Percentiles rank a stretch among this genome's conserved stretches.
Conservation (phyloP, 1,140 invertebrate species). For the Goniozus legneri region DNA sequence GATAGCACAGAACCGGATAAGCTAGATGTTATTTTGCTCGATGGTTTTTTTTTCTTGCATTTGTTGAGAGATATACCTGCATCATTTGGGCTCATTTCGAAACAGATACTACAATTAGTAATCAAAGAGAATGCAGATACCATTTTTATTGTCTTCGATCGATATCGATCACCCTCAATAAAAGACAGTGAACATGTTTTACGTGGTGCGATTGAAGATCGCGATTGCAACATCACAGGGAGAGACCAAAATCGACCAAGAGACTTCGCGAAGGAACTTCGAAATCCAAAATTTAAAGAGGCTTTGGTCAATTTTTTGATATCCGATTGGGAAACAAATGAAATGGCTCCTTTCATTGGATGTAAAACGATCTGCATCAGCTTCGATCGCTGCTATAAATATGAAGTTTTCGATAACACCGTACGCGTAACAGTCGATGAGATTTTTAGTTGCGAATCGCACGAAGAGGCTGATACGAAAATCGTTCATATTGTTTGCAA, state of each 20-base stretch:
- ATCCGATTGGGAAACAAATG: neutral
- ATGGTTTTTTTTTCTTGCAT: too few species aligned
- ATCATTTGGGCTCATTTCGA: neutral
- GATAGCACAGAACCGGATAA: too few species aligned
- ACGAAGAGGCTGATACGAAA: conserved; percentile 21
- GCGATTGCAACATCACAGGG: neutral
- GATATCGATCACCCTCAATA: neutral
- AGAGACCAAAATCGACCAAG: neutral
- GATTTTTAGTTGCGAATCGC: conserved; percentile 10
- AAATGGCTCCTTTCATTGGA: conserved; percentile 1
- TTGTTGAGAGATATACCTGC: neutral
- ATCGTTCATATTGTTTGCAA: conserved; percentile 16
- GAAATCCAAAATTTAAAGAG: conserved; percentile 2
- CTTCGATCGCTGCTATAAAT: neutral
- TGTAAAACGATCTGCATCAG: neutral
- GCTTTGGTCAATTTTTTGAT: conserved; percentile 3
- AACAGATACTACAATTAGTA: neutral
- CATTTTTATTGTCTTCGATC: neutral
- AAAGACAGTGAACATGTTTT: neutral
- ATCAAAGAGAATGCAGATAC: neutral
- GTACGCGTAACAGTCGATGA: conserved; percentile 4
- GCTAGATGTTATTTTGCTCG: too few species aligned
- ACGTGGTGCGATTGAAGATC: neutral
- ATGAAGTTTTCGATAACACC: neutral
- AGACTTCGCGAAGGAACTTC: conserved; percentile 5